A percentile compares a stretch with the other conserved stretches of the same genome.
phyloP scores from a whole-genome alignment of 2,888 invertebrate species.

The Meiosimyza decipiens region DNA sequence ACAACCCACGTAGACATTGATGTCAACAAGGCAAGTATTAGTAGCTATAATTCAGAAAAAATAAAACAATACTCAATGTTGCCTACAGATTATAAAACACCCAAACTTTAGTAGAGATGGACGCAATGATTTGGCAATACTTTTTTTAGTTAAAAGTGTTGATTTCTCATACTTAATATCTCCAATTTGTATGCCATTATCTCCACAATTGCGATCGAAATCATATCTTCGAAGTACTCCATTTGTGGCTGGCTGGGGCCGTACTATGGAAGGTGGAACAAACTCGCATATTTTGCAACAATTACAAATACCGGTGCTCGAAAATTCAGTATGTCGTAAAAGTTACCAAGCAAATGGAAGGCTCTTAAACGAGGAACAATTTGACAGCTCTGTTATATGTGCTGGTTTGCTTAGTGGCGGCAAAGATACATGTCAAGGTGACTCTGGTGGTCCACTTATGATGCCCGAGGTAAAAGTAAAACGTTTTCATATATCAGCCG shows the following conservation, averaged over 20 bases:
- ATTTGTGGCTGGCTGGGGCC: slow-evolving; percentile 75
- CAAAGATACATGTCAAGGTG: slow-evolving; percentile 57
- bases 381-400: slow-evolving; percentile 55
- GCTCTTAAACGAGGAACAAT: slow-evolving; percentile 51
- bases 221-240: slow-evolving; percentile 72
- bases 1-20: slow-evolving; percentile 71
- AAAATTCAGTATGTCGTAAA: slow-evolving; percentile 71
- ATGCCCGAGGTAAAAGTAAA: slow-evolving; percentile 50
- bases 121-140: slow-evolving; percentile 81
- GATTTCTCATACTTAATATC: slow-evolving; percentile 71
- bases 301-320: slow-evolving; percentile 76
- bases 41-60: no score
- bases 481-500: background rate
- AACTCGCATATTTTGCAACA: slow-evolving; percentile 74
- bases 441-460: slow-evolving; percentile 61
- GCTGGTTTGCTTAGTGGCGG: slow-evolving; percentile 56
- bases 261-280: slow-evolving; percentile 68
- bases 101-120: slow-evolving; percentile 62
- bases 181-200: slow-evolving; percentile 80
- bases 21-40: slow-evolving; percentile 66
- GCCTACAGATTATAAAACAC: slow-evolving; percentile 47
- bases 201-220: slow-evolving; percentile 69
- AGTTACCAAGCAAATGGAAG: slow-evolving; percentile 47
- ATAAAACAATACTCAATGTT: no score
- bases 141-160: slow-evolving; percentile 72